Conservation (phyloP, 2,113 vertebrate species). For the Nerophis lumbriciformis region DNA sequence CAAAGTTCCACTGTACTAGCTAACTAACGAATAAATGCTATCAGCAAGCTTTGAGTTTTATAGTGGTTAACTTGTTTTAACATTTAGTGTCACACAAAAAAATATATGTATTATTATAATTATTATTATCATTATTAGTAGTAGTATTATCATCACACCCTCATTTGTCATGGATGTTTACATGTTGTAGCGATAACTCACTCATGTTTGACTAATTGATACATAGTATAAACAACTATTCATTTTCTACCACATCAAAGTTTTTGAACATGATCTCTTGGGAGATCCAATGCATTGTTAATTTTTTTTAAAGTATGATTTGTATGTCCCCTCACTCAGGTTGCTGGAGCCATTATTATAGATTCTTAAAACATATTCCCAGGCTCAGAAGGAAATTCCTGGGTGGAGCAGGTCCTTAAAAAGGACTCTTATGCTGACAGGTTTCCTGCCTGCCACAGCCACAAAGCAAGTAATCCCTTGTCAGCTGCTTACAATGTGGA, state of each 20-base stretch:
- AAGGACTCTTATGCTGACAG: slow-evolving; percentile 30
- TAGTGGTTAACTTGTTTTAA: too few relatives aligned
- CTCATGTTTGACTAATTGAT: slow-evolving; percentile 52
- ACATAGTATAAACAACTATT: slow-evolving; percentile 22
- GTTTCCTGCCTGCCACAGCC: slow-evolving; percentile 23
- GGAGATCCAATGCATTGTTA: slow-evolving; percentile 15
- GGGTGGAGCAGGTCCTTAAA: slow-evolving; percentile 40
- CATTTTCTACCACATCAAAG: slow-evolving; percentile 48
- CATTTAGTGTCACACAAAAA: too few relatives aligned
- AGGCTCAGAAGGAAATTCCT: slow-evolving; percentile 29
- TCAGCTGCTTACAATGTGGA: slow-evolving; percentile 26
- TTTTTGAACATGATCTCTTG: slow-evolving; percentile 56
- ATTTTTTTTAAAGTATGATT: slow-evolving; percentile 21
- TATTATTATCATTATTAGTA: too few relatives aligned
- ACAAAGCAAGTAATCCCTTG: slow-evolving; percentile 40
- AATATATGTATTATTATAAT: too few relatives aligned
- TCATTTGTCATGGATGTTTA: too few relatives aligned
- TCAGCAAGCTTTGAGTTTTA: too few relatives aligned
- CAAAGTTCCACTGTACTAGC: too few relatives aligned
- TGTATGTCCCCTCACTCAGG: slow-evolving; percentile 46
- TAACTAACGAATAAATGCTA: too few relatives aligned
- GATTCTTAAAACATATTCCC: slow-evolving; percentile 55
- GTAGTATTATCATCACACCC: too few relatives aligned
- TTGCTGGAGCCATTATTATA: slow-evolving; percentile 47
- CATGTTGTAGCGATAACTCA: background rate